A percentile compares a stretch with the other conserved stretches of the same genome.
These are phyloP conservation scores for Cyphomyrus discorhynchus DNA, from an alignment of 2,113 vertebrate genomes.

Conservation along the genomic window DNA sequence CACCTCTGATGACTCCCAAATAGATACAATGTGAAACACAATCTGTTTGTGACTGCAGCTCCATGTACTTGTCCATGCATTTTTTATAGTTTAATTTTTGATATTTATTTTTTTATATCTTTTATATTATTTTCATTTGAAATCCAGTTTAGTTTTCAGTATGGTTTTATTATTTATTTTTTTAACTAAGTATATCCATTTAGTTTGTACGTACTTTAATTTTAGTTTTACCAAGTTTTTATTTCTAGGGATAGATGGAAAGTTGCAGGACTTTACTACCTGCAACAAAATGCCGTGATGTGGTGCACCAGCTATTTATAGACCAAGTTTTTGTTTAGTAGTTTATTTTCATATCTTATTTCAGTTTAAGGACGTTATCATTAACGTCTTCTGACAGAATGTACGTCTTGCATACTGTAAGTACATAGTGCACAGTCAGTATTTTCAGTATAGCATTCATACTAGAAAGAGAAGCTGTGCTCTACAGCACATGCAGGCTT, in stretches of 20 bases:
- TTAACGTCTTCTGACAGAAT: background rate
- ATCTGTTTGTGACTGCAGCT: background rate
- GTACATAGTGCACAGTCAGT: background rate
- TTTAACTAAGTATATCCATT: background rate
- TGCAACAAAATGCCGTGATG: background rate
- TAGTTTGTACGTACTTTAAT: background rate
- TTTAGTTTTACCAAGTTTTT: background rate
- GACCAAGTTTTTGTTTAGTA: background rate
- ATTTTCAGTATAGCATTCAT: background rate
- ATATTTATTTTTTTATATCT: background rate
- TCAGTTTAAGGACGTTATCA: background rate
- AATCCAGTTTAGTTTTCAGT: background rate
- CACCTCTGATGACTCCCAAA: background rate
- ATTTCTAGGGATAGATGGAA: background rate
- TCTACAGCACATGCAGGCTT: too few relatives aligned
- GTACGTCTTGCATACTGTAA: background rate
- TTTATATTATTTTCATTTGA: background rate
- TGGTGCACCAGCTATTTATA: background rate
- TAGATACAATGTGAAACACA: background rate
- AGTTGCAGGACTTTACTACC: background rate
- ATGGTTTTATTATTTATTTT: background rate
- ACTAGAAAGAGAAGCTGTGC: too few relatives aligned
- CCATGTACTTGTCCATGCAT: background rate
- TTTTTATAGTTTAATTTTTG: background rate
- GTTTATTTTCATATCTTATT: background rate